phyloP scores from a whole-genome alignment of 2,797 vertebrate genomes.

The Balearica regulorum region DNA sequence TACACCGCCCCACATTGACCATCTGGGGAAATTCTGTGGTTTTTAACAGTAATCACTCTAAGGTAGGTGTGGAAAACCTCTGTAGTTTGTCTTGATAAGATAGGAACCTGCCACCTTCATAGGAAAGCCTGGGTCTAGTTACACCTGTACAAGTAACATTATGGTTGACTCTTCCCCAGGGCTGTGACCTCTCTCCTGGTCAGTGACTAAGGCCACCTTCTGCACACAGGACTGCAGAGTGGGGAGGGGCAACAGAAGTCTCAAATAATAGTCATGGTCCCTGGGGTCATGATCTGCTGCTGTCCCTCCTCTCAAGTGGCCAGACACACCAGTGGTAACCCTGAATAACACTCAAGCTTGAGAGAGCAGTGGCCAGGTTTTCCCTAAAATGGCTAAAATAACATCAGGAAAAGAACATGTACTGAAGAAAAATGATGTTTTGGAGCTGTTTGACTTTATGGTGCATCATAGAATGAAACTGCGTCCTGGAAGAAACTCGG shows the following conservation, averaged over 20 bases:
- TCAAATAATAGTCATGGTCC: neutral
- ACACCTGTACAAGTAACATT: neutral
- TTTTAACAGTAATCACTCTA: neutral
- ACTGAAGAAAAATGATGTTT: neutral
- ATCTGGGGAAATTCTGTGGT: neutral
- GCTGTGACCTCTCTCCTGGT: neutral
- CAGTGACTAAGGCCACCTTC: neutral
- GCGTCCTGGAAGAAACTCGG: neutral
- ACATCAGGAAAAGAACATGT: neutral
- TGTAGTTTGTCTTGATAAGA: neutral
- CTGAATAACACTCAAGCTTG: neutral
- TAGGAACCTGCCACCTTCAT: neutral
- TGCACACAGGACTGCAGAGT: neutral
- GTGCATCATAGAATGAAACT: neutral
- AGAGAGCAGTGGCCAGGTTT: neutral
- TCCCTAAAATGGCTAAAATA: neutral
- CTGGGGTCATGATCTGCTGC: neutral
- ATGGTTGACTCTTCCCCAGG: neutral
- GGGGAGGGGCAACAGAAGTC: neutral
- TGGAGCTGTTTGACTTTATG: neutral
- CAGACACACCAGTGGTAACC: neutral
- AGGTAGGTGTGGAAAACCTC: neutral
- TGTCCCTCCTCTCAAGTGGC: neutral
- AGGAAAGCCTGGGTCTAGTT: neutral
- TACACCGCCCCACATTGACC: accelerated